phyloP scores from a whole-genome alignment of 2,113 vertebrate species.

The Indicator maculatus region DNA sequence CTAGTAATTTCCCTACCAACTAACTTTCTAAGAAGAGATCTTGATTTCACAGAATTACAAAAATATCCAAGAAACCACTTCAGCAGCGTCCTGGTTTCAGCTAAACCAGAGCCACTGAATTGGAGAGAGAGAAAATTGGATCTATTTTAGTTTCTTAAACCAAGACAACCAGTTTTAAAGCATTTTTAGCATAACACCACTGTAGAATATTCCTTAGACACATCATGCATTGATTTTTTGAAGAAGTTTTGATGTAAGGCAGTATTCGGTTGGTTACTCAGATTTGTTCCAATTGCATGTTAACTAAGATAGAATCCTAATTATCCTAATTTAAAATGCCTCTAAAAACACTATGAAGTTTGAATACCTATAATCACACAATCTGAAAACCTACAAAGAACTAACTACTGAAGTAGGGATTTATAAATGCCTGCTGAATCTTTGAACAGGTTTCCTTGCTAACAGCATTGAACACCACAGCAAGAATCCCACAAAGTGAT shows the following conservation, averaged over 20 bases:
- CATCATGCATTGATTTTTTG: rapidly evolving
- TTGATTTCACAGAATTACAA: not conserved
- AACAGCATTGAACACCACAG: not conserved
- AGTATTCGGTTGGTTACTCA: not conserved
- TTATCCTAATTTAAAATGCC: not conserved
- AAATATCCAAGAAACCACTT: not conserved
- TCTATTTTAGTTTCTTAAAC: not conserved
- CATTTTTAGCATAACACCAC: not conserved
- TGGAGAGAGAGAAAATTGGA: not conserved
- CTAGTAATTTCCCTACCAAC: not conserved
- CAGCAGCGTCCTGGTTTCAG: not conserved
- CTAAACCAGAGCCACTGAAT: not conserved
- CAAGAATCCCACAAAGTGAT: not conserved
- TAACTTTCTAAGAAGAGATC: not conserved
- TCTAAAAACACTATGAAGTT: not conserved
- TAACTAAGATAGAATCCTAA: not conserved
- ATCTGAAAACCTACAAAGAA: not conserved
- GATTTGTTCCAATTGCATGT: not conserved
- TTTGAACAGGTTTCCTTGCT: not conserved
- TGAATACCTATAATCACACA: not conserved
- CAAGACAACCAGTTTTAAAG: not conserved
- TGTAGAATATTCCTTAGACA: not conserved
- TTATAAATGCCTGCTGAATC: not conserved
- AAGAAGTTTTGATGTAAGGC: not conserved
- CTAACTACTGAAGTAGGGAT: not conserved